These are phyloP conservation scores for Mesochorus sp. DNA, from an alignment of 2,888 invertebrate genomes.

Conservation along the genomic window DNA sequence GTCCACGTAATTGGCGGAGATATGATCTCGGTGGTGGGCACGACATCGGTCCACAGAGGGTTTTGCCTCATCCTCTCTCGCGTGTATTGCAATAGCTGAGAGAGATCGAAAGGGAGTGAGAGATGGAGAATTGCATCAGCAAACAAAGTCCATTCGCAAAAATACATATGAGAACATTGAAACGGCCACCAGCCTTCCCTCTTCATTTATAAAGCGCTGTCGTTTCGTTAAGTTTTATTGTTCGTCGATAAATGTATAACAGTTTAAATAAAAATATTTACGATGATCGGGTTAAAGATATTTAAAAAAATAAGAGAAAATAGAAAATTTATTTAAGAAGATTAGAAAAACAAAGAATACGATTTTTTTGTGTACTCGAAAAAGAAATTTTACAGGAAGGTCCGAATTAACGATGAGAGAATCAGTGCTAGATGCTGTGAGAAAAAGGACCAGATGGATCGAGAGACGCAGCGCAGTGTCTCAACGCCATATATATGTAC, in stretches of 20 bases:
- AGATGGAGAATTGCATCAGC: constrained; percentile 34
- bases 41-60: constrained; percentile 62
- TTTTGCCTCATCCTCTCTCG: constrained; percentile 31
- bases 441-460: background rate
- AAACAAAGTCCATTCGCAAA: background rate
- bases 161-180: constrained; percentile 16
- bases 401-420: constrained; percentile 23
- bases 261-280: background rate
- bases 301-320: too few species aligned
- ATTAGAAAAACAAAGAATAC: background rate
- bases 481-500: constrained; percentile 21
- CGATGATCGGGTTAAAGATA: too few species aligned
- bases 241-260: constrained; percentile 14
- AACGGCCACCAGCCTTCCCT: constrained; percentile 23
- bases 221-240: constrained; percentile 33
- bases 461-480: constrained; percentile 23
- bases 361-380: too few species aligned
- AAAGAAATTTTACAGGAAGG: background rate
- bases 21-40: constrained; percentile 68
- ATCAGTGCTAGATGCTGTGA: background rate
- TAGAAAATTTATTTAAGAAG: too few species aligned
- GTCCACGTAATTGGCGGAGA: constrained; percentile 68
- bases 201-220: constrained; percentile 2
- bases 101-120: too few species aligned
- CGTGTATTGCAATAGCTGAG: constrained; percentile 37